These are phyloP conservation scores for Aphrocallistes beatrix DNA, from an alignment of 37 sponge, comb jelly and placozoan genomes.

Conservation along the genomic window DNA sequence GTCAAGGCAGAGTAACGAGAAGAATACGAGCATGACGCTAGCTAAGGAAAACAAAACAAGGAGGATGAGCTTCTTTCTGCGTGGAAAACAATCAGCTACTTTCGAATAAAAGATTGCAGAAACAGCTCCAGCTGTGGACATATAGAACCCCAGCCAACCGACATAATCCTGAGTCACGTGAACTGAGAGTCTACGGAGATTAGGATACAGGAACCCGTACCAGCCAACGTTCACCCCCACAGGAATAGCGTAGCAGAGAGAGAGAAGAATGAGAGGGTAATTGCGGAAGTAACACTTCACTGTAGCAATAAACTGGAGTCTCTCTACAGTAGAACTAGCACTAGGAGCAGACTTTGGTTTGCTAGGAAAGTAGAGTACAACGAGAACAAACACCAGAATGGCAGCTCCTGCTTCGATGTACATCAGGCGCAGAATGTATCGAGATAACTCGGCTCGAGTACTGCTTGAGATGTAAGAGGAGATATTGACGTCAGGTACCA, in stretches of 20 bases:
- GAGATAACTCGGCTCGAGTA: not conserved
- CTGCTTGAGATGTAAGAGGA: not conserved
- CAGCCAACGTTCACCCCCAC: slow-evolving; percentile 12
- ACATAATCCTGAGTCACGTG: slow-evolving; percentile 4
- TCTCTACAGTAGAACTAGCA: not conserved
- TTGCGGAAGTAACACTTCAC: not conserved
- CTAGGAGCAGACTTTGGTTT: not conserved
- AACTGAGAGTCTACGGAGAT: not conserved
- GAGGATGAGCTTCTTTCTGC: not conserved
- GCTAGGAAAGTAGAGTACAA: not conserved
- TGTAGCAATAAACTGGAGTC: not conserved
- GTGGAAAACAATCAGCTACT: not conserved
- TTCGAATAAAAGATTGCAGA: not conserved
- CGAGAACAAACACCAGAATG: not conserved
- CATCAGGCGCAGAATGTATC: not conserved
- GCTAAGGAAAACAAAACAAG: not conserved
- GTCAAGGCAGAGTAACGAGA: not conserved
- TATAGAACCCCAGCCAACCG: slow-evolving; percentile 14
- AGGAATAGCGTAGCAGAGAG: slow-evolving; percentile 10
- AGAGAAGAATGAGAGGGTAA: not conserved
- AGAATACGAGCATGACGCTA: not conserved
- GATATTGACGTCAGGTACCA: not conserved
- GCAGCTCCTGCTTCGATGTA: not conserved
- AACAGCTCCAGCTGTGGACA: not conserved
- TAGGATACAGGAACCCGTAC: slow-evolving; percentile 11